Percentiles rank a stretch among this genome's conserved stretches.
These are phyloP conservation scores for Gisinianus flammeolus DNA, from an alignment of 2,888 invertebrate genomes.

Conservation along the genomic window DNA sequence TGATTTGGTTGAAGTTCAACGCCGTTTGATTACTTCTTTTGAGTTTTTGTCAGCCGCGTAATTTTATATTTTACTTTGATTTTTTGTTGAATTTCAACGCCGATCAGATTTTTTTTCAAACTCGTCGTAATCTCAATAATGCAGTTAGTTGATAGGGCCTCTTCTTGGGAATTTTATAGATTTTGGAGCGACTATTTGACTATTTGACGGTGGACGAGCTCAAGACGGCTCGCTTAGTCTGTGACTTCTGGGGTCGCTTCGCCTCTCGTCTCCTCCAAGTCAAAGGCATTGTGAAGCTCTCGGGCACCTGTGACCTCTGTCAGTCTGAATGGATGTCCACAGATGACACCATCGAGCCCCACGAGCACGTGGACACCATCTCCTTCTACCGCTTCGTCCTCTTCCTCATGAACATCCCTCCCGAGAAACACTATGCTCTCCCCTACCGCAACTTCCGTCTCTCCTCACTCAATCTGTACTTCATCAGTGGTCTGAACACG, in stretches of 20 bases:
- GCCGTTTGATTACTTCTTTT: no score
- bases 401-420: background rate
- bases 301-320: constrained; percentile 27
- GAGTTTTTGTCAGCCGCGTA: background rate
- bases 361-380: constrained; percentile 32
- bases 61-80: no score
- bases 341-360: background rate
- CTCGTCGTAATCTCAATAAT: no score
- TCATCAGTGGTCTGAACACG: constrained; percentile 24
- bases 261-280: constrained; percentile 13
- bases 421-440: background rate
- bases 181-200: background rate
- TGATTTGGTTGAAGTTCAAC: no score
- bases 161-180: constrained; percentile 11
- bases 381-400: constrained; percentile 29
- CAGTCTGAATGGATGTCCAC: constrained; percentile 19
- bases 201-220: constrained; percentile 17
- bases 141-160: no score
- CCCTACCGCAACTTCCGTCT: constrained; percentile 26
- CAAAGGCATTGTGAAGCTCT: background rate
- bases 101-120: no score
- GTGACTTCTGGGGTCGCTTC: constrained; percentile 18
- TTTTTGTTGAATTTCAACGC: no score
- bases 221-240: constrained; percentile 17
- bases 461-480: constrained; percentile 18